These are phyloP conservation scores for Theonella swinhoei DNA, from an alignment of 37 sponge, comb jelly and placozoan genomes.

Conservation along the genomic window DNA sequence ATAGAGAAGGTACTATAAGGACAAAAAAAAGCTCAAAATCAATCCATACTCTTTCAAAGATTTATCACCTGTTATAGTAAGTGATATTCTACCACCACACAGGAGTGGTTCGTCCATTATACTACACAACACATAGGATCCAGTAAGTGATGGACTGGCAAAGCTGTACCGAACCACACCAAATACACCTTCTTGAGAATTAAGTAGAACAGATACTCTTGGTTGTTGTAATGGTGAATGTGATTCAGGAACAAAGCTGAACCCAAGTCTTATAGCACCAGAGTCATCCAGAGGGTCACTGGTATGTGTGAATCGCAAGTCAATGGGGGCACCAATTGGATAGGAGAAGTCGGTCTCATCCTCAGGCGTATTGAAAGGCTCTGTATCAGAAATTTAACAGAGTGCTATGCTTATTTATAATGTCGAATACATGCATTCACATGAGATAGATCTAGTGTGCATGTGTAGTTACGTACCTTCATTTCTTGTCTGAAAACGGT, in stretches of 20 bases:
- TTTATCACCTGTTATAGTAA: not conserved
- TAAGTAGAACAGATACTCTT: too few species aligned
- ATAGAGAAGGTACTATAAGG: constrained; percentile 4
- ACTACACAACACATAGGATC: not conserved
- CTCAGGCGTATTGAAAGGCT: not conserved
- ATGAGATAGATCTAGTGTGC: too few species aligned
- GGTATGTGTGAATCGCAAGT: not conserved
- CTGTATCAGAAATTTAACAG: not conserved
- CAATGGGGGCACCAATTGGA: not conserved
- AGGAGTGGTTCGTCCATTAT: not conserved
- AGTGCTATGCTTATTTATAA: too few species aligned
- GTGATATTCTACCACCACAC: not conserved
- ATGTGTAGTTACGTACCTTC: not conserved
- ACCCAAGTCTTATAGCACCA: not conserved
- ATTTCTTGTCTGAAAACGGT: not conserved
- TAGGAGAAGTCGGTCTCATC: not conserved
- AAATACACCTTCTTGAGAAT: not conserved
- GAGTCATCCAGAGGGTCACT: not conserved
- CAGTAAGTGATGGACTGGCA: not conserved
- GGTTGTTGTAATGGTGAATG: not conserved
- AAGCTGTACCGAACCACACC: not conserved
- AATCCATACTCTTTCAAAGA: not conserved
- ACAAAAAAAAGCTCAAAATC: not conserved
- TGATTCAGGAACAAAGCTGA: not conserved
- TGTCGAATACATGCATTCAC: too few species aligned